A percentile compares a stretch with the other conserved stretches of the same genome.
Evolutionary conservation across 2,113 vertebrate genomes (phyloP).

Genomic region (Gadus macrocephalus): DNA sequence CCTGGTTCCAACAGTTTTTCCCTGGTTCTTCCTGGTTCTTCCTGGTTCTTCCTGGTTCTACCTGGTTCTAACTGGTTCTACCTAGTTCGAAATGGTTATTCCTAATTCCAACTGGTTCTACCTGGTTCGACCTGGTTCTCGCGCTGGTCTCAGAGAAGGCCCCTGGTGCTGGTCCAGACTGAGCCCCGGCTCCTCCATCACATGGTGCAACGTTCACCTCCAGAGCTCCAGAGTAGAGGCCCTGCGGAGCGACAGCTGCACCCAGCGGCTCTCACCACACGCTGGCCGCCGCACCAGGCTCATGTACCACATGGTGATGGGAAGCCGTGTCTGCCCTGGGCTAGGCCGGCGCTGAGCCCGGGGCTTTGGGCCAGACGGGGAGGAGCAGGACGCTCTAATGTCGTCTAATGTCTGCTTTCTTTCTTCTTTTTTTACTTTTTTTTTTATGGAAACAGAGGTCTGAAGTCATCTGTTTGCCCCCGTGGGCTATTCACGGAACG

Average conservation of each 20-base stretch:
- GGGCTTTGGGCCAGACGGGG: constrained; percentile 36
- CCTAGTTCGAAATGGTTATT: too few species aligned
- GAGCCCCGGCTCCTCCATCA: too few species aligned
- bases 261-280: constrained; percentile 14
- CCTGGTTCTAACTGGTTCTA: too few species aligned
- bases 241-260: constrained; percentile 56
- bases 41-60: too few species aligned
- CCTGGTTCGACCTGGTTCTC: too few species aligned
- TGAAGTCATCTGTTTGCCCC: constrained; percentile 56
- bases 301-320: constrained; percentile 36
- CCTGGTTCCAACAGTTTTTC: too few species aligned
- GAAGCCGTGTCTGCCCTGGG: constrained; percentile 29
- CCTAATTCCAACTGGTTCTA: too few species aligned
- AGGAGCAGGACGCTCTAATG: not conserved
- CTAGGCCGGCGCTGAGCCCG: constrained; percentile 46
- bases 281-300: constrained; percentile 13
- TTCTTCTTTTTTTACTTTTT: constrained; percentile 24
- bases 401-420: not conserved
- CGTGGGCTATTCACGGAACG: constrained; percentile 26
- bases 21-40: too few species aligned
- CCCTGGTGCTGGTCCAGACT: too few species aligned
- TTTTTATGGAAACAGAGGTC: constrained; percentile 20
- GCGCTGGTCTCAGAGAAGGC: too few species aligned
- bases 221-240: constrained; percentile 20
- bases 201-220: not conserved